Evolutionary conservation across 2,797 vertebrate species (phyloP).

Genomic region (Sebastes nivosus): DNA sequence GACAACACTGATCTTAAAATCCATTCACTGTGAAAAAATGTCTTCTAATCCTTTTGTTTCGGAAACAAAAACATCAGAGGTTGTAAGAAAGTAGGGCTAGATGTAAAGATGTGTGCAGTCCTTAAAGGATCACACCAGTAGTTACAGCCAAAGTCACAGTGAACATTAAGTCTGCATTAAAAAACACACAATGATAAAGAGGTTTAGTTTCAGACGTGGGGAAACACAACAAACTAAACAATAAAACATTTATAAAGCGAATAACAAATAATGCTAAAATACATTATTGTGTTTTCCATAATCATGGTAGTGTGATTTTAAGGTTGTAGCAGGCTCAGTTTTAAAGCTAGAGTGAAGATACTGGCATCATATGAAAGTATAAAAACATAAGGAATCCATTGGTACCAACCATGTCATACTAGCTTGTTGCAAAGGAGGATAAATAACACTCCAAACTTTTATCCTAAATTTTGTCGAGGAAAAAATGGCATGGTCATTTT

Average conservation of each 20-base stretch:
- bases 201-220: neutral
- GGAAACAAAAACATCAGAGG: neutral
- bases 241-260: neutral
- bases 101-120: neutral
- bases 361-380: no score
- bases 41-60: neutral
- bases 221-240: neutral
- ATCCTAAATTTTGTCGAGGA: no score
- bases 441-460: no score
- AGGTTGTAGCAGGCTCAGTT: no score
- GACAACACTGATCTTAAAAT: neutral
- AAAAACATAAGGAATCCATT: no score
- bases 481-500: no score
- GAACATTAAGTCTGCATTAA: neutral
- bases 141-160: neutral
- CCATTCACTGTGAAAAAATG: neutral
- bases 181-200: neutral
- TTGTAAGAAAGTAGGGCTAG: neutral
- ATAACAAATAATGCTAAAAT: neutral
- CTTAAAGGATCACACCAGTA: neutral
- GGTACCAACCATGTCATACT: no score
- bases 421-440: no score
- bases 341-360: no score
- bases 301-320: neutral
- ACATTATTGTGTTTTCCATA: neutral